Percentiles rank a stretch among this genome's conserved stretches.
Evolutionary conservation across 1,140 invertebrate species (phyloP).

Genomic region (Camponotus pennsylvanicus): DNA sequence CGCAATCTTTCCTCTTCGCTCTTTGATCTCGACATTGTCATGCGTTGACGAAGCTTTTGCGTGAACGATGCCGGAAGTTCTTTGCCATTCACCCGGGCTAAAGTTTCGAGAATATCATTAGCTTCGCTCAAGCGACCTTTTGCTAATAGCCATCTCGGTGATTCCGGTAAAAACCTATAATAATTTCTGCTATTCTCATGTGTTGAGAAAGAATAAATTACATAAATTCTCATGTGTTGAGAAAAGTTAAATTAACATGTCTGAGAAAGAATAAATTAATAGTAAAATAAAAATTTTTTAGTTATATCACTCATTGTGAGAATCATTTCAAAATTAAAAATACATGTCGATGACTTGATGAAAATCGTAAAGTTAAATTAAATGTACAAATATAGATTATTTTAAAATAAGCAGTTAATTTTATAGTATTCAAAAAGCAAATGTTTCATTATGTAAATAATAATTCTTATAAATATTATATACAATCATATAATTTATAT

Average conservation of each 20-base stretch:
- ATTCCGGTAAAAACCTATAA: slow-evolving; percentile 92
- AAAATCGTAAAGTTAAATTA: not conserved
- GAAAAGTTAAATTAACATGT: not conserved
- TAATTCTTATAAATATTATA: not conserved
- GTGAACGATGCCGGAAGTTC: slow-evolving; percentile 91
- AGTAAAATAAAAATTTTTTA: not conserved
- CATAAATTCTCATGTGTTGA: too few species aligned
- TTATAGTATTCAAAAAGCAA: not conserved
- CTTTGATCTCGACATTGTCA: slow-evolving; percentile 89
- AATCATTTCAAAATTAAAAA: slow-evolving; percentile 2
- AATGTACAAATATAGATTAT: not conserved
- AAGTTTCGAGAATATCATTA: slow-evolving; percentile 90
- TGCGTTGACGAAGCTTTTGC: slow-evolving; percentile 90
- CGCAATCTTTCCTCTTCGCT: slow-evolving; percentile 88
- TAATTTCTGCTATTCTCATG: slow-evolving; percentile 17
- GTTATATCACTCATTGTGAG: too few species aligned
- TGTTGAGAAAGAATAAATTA: too few species aligned
- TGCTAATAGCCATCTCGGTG: slow-evolving; percentile 94
- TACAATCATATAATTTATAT: not conserved
- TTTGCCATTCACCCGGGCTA: slow-evolving; percentile 92
- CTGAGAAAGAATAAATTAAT: not conserved
- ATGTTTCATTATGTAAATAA: not conserved
- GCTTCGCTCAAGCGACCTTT: slow-evolving; percentile 93
- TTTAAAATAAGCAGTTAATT: not conserved
- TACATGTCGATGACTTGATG: not conserved